Evolutionary conservation across 2,888 invertebrate genomes (phyloP).

Genomic region (Acanthosepion esculentum): DNA sequence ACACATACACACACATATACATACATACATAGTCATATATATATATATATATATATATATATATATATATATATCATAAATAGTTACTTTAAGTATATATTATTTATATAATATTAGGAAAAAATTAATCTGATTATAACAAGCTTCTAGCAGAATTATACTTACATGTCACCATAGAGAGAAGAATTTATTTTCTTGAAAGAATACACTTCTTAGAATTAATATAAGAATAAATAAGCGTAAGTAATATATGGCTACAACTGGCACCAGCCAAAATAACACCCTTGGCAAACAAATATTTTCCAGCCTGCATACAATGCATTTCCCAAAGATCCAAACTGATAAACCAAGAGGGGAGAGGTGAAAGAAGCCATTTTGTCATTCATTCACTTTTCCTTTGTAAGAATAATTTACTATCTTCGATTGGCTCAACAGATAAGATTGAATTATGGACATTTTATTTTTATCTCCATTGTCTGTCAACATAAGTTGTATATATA

Average conservation of each 20-base stretch:
- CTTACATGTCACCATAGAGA: no score
- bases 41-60: no score
- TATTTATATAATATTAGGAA: no score
- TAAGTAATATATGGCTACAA: not conserved
- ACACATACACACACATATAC: no score
- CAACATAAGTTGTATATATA: not conserved
- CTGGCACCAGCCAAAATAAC: not conserved
- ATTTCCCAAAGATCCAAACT: not conserved
- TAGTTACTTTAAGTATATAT: no score
- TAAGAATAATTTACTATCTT: not conserved
- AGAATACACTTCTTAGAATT: no score
- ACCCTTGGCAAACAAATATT: not conserved
- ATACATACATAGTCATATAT: no score
- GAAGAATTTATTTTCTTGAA: no score
- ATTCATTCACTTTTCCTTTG: not conserved
- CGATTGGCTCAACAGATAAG: not conserved
- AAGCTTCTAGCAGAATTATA: no score
- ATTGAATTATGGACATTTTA: not conserved
- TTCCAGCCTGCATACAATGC: not conserved
- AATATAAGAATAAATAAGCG: not conserved
- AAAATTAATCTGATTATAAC: no score
- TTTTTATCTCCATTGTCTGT: not conserved
- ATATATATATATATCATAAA: no score
- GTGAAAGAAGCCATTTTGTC: not conserved
- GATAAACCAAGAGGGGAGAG: not conserved